Percentiles rank a stretch among this genome's conserved stretches.
phyloP scores from a whole-genome alignment of 2,113 vertebrate genomes.

The Corapipo altera region DNA sequence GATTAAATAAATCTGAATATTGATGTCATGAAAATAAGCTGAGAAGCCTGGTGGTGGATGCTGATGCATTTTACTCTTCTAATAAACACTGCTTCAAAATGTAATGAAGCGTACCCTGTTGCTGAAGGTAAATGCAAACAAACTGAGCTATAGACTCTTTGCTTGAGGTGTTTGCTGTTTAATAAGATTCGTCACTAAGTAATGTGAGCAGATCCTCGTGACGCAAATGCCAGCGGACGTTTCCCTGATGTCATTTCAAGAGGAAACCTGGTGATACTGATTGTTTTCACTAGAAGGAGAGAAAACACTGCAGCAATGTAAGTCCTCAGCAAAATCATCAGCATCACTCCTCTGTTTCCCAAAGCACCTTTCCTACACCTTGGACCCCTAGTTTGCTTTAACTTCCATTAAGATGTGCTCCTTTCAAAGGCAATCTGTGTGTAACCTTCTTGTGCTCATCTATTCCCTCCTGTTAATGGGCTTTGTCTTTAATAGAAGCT shows the following conservation, averaged over 20 bases:
- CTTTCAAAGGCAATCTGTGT: not conserved
- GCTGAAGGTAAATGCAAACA: slow-evolving; percentile 37
- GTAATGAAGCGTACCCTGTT: not conserved
- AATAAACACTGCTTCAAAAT: slow-evolving; percentile 19
- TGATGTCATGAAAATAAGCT: slow-evolving; percentile 46
- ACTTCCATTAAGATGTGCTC: not conserved
- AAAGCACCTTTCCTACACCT: not conserved
- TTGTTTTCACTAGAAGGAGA: not conserved
- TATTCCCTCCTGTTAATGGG: not conserved
- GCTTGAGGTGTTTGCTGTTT: slow-evolving; percentile 2
- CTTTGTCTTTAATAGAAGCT: not conserved
- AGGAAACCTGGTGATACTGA: not conserved
- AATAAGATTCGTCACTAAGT: not conserved
- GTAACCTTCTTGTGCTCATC: not conserved
- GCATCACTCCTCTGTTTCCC: not conserved
- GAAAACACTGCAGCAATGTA: not conserved
- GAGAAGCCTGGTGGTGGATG: not conserved
- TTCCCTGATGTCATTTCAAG: not conserved
- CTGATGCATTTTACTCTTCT: not conserved
- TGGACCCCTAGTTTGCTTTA: not conserved
- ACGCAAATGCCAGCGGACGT: not conserved
- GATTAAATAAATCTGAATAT: slow-evolving; percentile 22
- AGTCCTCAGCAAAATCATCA: not conserved
- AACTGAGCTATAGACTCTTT: not conserved
- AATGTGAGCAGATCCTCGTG: slow-evolving; percentile 11